Conservation (phyloP, 23 tunicate genomes). For the Styela clava region DNA sequence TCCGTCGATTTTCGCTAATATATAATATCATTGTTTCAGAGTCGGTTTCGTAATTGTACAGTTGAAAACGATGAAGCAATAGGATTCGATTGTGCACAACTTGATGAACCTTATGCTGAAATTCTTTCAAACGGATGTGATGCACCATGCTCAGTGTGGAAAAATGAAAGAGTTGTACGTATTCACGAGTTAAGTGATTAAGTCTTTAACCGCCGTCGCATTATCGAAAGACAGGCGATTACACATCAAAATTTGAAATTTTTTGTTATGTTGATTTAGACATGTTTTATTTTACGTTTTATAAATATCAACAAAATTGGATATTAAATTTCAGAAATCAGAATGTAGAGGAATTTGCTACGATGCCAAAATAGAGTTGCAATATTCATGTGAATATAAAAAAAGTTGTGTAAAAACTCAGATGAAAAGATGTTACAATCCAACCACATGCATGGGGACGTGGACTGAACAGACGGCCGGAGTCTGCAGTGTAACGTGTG, state of each 20-base stretch:
- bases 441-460: neutral
- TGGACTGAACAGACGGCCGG: neutral
- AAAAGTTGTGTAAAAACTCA: neutral
- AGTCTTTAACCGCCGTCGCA: no score
- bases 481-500: constrained; percentile 6
- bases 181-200: neutral
- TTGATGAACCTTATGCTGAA: neutral
- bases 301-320: no score
- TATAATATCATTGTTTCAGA: neutral
- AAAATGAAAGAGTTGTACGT: neutral
- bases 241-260: no score
- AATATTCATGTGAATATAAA: neutral
- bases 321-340: neutral
- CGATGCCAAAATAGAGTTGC: neutral
- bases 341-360: constrained; percentile 26
- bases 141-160: neutral
- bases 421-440: constrained; percentile 20
- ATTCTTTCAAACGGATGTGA: neutral
- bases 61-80: neutral
- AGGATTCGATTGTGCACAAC: neutral
- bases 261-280: no score
- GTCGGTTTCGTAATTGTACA: neutral
- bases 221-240: no score
- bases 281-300: no score
- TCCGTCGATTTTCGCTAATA: neutral